Conservation (phyloP, 2,113 vertebrate species). For the Sander lucioperca region DNA sequence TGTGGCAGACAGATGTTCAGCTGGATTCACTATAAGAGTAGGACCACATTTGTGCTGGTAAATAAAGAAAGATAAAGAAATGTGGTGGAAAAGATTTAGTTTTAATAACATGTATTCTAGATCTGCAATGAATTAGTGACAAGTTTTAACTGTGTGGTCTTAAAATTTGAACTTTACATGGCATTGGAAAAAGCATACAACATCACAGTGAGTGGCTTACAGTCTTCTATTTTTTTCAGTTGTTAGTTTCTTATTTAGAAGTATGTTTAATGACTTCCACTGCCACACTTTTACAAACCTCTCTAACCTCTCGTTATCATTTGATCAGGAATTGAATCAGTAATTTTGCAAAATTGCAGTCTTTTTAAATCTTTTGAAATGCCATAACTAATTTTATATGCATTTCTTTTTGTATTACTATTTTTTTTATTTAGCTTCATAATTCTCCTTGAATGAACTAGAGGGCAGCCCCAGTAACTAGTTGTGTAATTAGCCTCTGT, state of each 20-base stretch:
- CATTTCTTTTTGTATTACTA: not conserved
- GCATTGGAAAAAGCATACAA: not conserved
- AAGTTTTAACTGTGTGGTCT: slow-evolving; percentile 8
- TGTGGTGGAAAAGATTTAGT: slow-evolving; percentile 1
- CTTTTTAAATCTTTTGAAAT: not conserved
- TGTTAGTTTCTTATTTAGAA: not conserved
- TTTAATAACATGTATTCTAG: slow-evolving; percentile 11
- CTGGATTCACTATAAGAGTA: not conserved
- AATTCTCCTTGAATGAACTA: slow-evolving; percentile 31
- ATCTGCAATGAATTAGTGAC: slow-evolving; percentile 6
- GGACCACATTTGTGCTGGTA: not conserved
- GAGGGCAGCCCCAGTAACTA: slow-evolving; percentile 7
- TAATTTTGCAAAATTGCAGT: not conserved
- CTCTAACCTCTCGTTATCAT: not conserved
- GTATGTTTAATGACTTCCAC: not conserved
- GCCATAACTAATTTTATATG: not conserved
- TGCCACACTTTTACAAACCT: not conserved
- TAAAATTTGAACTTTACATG: not conserved
- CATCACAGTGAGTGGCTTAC: not conserved
- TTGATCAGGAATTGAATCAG: not conserved
- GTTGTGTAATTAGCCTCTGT: slow-evolving; percentile 26
- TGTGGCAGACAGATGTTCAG: slow-evolving; percentile 12
- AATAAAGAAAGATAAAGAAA: not conserved
- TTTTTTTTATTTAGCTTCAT: not conserved
- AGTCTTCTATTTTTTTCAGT: not conserved